Conservation (phyloP, 2,113 vertebrate species). For the Probosciger aterrimus region DNA sequence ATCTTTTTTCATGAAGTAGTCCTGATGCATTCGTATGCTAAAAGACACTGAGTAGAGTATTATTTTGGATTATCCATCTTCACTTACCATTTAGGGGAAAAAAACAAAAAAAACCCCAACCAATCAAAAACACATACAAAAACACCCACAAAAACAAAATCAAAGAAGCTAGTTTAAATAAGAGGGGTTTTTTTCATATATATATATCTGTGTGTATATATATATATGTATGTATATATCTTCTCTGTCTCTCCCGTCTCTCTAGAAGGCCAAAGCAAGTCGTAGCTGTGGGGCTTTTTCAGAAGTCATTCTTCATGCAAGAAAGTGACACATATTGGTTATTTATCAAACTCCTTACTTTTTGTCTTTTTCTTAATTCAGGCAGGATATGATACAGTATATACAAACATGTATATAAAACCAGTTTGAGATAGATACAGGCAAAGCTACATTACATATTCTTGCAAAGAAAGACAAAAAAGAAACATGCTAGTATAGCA, state of each 20-base stretch:
- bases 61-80: background rate
- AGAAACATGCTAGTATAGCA: background rate
- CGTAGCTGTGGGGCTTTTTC: background rate
- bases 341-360: background rate
- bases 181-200: too few species aligned
- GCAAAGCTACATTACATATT: background rate
- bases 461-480: background rate
- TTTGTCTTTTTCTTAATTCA: background rate
- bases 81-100: background rate
- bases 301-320: conserved; percentile 1
- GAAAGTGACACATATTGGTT: background rate
- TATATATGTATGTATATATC: background rate
- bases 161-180: background rate
- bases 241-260: background rate
- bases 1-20: background rate
- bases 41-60: background rate
- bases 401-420: background rate
- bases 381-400: background rate
- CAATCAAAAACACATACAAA: background rate
- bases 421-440: background rate
- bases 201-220: too few species aligned
- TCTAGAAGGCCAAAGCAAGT: background rate
- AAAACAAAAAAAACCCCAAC: background rate
- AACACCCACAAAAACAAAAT: background rate
- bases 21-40: background rate